Evolutionary conservation across 2,113 vertebrate species (phyloP), one percentile per base, ranked within the genome.

Genomic region (Nestor notabilis): DNA sequence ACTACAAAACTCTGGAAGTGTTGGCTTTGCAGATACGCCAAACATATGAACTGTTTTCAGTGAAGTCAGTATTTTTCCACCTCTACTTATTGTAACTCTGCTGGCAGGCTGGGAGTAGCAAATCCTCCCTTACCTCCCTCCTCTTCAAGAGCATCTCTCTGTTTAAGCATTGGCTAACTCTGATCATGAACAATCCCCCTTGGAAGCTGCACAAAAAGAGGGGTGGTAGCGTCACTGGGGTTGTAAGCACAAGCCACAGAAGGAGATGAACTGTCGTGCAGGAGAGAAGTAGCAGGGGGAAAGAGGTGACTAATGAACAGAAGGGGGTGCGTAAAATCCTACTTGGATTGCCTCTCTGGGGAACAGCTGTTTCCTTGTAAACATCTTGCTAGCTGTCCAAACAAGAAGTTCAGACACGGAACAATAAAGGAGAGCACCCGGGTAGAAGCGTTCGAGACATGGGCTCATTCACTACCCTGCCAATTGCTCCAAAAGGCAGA

Each of bases 351-450:
- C 83, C 83, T 97, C 96, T 93, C 96, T 96, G 77, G 93, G 95
- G 96, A 96, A 92, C 94, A 97, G 96, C 96, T 98, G 97, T 96
- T 95, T 93, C 95, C 96, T 91, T 96, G 91, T 97, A 98, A 98
- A 97, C 94, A 96, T 96, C 95, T 97, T 93, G 89, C 90, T 96
- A 96, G 92, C 95, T 95, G 89, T 96, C 96, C 97, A 97, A 97
- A 96, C 93, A 97, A 95, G 90, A 94, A 94, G 87, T 94, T 96
- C 84, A 96, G 95, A 89, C 66, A 70, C 46, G 85, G 94, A 95
- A 95, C 92, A 96, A 94, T 55, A 93, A 93, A 84, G 83, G 83
- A 80, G 81, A 87, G 95, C 80, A 95, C 87, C 35, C 17, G 37
- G 37, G 60, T 53, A 93, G 86, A 90, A 92, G 89, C 24, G 1